Evolutionary conservation across 2,888 invertebrate genomes (phyloP), one percentile per base, ranked within the genome.

Genomic region (Meteorus cinctellus): DNA sequence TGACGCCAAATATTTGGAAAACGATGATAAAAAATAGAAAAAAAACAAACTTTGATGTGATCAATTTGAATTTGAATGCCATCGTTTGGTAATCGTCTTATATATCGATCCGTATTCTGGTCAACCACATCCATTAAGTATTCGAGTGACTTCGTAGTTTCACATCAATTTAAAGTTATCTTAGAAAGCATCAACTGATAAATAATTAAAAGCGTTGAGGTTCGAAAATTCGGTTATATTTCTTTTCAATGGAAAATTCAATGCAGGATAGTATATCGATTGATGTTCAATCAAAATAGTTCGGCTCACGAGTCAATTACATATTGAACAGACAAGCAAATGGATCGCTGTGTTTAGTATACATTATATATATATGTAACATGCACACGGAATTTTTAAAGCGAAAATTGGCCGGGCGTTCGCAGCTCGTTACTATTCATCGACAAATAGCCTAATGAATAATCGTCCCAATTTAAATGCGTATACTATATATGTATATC

Each of bases 371-470:
- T 45, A 48, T 48, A 16, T 4, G 2, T 34, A 34, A 34, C 16
- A 36, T 36, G 19, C 19, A 19, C 16, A 19, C 41, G n/a, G 41
- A 65, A 65, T 65, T 65, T 65, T 41, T 36, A 65, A 34, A 2
- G 19, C n/a, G 41, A 36, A 24, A 65, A 65, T 65, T 65, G 36
- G 16, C 12, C n/a, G 16, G 3, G 3, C 10, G 5, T 5, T 16
- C 14, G 19, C 65, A 31, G 14, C n/a, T 65, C 41, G 41, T 65
- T 65, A 19, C 36, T 65, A 65, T 65, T 31, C 65, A 41, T n/a
- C n/a, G 41, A 65, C 36, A 65, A 65, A 65, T 65, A 36, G 41
- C 41, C 65, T 41, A 65, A 65, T 65, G 65, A 65, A 63, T 63
- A 63, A 65, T 41, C 65, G 65, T 8, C 19, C 36, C 16, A 41